Base-by-base conservation (phyloP, 1,140 invertebrate genomes). In the Cataglyphis hispanica region DNA sequence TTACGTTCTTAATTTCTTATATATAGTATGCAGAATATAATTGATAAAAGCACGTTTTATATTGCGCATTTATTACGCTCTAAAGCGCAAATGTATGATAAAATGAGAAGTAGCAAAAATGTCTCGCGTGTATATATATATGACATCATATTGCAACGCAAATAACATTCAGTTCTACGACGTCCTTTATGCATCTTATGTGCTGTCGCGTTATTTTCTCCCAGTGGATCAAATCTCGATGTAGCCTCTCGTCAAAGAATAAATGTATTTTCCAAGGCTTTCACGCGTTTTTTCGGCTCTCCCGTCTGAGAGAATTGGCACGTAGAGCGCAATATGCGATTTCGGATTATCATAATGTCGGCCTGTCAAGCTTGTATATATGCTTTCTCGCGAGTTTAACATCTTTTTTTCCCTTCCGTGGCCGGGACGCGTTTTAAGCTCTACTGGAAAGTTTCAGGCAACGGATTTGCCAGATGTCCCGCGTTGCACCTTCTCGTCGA, bases 341-440 rank as follows among this genome's bases (percentile, higher is more conserved):
- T 86, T 75, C 60, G 85, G 75, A 89, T 92, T 92, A 92, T 85
- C 86, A 92, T 92, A 92, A 92, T 92, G 63, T 81, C 85, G 84
- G 84, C 61, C 70, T 81, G 69, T 81, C 81, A 58, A 64, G n/a
- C 66, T 37, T 40, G 81, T 80, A 69, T 80, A 69, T 72, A 61
- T 61, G 75, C 61, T n/a, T 76, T 43, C 31, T 43, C 46, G 27
- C 53, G 11, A 40, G 58, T 56, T 58, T 74, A 78, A 84, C 85
- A 77, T 87, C 70, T 25, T 31, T 77, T 77, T 50, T 34, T 19
- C 46, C 63, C 16, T 27, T 60, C 70, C 11, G n/a, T 67, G 25
- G 19, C 16, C 4, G 5, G 37, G 56, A 86, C 13, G 11, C 11
- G 40, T 22, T 46, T 66, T 84, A 66, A 84, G 40, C 25, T 27